These are phyloP conservation scores for Cryptosula pallasiana DNA, from an alignment of 2,888 invertebrate species.

Conservation along the genomic window DNA sequence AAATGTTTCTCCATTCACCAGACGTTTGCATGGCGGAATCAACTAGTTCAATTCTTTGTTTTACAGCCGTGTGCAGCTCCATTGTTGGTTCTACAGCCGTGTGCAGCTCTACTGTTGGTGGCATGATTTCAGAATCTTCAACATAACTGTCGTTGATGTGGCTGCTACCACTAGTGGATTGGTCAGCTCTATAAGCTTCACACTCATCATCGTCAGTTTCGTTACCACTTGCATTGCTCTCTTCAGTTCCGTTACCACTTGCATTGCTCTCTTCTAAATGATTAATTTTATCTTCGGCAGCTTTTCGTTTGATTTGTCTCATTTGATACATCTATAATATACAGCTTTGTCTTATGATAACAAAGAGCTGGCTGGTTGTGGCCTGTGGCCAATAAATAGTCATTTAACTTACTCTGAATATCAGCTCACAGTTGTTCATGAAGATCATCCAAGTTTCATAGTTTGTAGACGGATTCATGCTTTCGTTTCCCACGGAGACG, in stretches of 20 bases:
- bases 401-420: conserved; percentile 1
- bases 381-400: too few relatives aligned
- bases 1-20: not conserved
- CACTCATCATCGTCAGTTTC: too few relatives aligned
- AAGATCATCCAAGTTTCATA: conserved; percentile 6
- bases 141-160: not conserved
- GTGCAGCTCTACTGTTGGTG: not conserved
- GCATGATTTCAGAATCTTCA: not conserved
- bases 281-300: too few relatives aligned
- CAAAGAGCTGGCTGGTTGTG: too few relatives aligned
- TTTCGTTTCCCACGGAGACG: too few relatives aligned
- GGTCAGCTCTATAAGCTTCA: too few relatives aligned
- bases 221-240: too few relatives aligned
- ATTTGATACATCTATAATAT: not conserved
- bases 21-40: conserved; percentile 5
- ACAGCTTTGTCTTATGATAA: too few relatives aligned
- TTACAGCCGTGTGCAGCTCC: not conserved
- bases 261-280: too few relatives aligned
- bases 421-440: conserved; percentile 15
- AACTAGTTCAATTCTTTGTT: not conserved
- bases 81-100: not conserved
- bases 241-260: too few relatives aligned
- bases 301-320: too few relatives aligned
- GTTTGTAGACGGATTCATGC: not conserved
- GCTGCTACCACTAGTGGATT: too few relatives aligned